Evolutionary conservation across 1,140 invertebrate genomes (phyloP).

Genomic region (Halictus rubicundus): DNA sequence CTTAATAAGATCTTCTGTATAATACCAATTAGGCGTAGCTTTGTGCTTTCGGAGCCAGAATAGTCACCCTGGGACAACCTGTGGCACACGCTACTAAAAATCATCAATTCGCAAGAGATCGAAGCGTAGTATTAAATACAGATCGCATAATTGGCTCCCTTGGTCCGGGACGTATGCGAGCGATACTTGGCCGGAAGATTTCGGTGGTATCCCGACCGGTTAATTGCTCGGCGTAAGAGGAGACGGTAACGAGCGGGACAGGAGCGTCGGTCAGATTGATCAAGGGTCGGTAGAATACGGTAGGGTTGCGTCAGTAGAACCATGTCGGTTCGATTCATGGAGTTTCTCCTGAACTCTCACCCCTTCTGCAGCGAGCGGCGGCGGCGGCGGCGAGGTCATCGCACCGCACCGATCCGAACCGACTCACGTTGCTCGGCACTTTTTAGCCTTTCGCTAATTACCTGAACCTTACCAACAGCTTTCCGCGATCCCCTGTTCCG

Average conservation of each 20-base stretch:
- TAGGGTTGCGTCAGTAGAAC: constrained; percentile 13
- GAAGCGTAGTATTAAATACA: too few species aligned
- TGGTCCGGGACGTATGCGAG: too few species aligned
- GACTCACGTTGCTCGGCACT: constrained; percentile 13
- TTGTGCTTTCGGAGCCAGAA: too few species aligned
- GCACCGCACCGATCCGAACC: constrained; percentile 15
- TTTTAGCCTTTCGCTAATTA: constrained; percentile 18
- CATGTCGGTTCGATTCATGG: constrained; percentile 16
- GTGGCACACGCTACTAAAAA: too few species aligned
- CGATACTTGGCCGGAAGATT: too few species aligned
- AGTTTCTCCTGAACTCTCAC: constrained; percentile 19
- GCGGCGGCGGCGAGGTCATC: constrained; percentile 23
- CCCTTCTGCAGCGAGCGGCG: not conserved
- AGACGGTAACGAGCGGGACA: not conserved
- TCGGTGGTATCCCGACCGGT: not conserved
- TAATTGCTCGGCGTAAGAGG: not conserved
- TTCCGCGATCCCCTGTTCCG: not conserved
- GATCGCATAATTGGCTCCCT: too few species aligned
- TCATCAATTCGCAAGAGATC: too few species aligned
- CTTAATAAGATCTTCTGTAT: too few species aligned
- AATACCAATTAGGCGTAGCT: too few species aligned
- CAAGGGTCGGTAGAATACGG: constrained; percentile 32
- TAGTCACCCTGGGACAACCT: too few species aligned
- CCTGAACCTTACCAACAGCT: not conserved
- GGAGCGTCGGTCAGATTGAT: constrained; percentile 16